Conservation (phyloP, 2,888 invertebrate genomes). For the Panzeria rudis region DNA sequence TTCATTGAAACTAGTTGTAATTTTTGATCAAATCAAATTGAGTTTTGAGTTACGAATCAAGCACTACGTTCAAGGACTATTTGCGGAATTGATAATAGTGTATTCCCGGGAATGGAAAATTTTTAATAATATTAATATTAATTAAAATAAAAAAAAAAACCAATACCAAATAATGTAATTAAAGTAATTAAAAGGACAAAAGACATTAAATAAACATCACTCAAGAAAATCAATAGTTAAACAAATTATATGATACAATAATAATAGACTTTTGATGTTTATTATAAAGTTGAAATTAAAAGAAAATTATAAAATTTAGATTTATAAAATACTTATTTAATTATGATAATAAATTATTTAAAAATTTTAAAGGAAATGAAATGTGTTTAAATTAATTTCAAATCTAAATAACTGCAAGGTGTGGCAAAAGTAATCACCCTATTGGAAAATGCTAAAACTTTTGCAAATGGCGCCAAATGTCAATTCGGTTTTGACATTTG, state of each 20-base stretch:
- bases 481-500: too few relatives aligned
- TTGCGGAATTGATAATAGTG: neutral
- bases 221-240: slow-evolving; percentile 37
- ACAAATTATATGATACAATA: slow-evolving; percentile 31
- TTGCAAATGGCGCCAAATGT: too few relatives aligned
- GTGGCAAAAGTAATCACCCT: too few relatives aligned
- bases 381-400: slow-evolving; percentile 11
- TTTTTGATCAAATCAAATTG: too few relatives aligned
- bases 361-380: neutral
- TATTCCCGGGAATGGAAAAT: neutral
- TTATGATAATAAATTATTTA: slow-evolving; percentile 46
- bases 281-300: slow-evolving; percentile 16
- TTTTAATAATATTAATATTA: slow-evolving; percentile 4
- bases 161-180: slow-evolving; percentile 28
- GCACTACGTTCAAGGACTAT: neutral
- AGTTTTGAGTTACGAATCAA: too few relatives aligned
- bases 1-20: too few relatives aligned
- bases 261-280: slow-evolving; percentile 27
- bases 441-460: too few relatives aligned
- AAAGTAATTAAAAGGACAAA: slow-evolving; percentile 28
- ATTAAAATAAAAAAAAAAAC: neutral
- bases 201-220: slow-evolving; percentile 22
- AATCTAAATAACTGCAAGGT: too few relatives aligned
- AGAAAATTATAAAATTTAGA: slow-evolving; percentile 1
- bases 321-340: slow-evolving; percentile 12